Conservation (phyloP, 2,797 vertebrate species). For the Pangasius macronema region DNA sequence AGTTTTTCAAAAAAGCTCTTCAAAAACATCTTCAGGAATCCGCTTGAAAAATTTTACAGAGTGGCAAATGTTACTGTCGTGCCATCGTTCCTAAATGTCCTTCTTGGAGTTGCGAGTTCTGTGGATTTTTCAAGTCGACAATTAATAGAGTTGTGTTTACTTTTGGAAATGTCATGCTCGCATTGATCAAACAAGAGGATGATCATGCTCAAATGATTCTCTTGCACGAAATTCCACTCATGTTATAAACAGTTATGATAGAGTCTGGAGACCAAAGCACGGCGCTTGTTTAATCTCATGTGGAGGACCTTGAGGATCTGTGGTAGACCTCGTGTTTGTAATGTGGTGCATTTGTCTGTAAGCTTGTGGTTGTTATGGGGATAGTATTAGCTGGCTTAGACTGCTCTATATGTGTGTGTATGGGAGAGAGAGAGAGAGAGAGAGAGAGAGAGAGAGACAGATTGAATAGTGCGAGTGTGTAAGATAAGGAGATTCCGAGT, state of each 20-base stretch:
- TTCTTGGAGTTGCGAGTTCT: background rate
- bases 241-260: conserved; percentile 31
- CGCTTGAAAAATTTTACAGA: background rate
- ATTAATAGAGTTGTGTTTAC: conserved; percentile 10
- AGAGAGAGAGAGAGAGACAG: background rate
- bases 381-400: conserved; percentile 26
- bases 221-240: background rate
- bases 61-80: background rate
- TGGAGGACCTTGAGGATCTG: conserved; percentile 10
- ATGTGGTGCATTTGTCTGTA: conserved; percentile 35
- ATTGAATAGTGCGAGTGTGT: background rate
- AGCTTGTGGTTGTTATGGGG: conserved; percentile 45
- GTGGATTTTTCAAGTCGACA: background rate
- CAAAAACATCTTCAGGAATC: background rate
- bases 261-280: background rate
- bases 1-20: background rate
- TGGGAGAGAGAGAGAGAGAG: background rate
- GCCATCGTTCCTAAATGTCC: background rate
- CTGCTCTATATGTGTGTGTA: conserved; percentile 10
- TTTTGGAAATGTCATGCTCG: conserved; percentile 5
- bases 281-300: conserved; percentile 3
- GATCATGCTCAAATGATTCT: conserved; percentile 7
- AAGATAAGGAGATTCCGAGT: conserved; percentile 32
- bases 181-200: background rate
- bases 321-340: conserved; percentile 32